Conservation (phyloP, 2,888 invertebrate genomes). For the Andrena trimmerana region DNA sequence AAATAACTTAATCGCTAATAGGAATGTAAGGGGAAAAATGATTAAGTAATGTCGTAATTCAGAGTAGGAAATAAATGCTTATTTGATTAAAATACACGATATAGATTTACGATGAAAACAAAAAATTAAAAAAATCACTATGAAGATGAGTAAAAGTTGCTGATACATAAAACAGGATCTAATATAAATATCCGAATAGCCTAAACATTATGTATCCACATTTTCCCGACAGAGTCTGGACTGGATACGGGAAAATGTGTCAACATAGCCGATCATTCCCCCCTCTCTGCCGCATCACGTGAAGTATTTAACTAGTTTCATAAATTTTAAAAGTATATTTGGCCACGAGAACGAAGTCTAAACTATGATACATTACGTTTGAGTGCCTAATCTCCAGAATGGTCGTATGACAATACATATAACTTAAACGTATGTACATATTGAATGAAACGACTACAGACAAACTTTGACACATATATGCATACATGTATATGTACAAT, state of each 20-base stretch:
- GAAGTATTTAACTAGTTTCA: conserved; percentile 11
- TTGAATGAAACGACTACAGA: conserved; percentile 24
- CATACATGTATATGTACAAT: conserved; percentile 49
- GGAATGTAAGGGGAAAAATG: conserved; percentile 77
- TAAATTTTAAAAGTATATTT: conserved; percentile 41
- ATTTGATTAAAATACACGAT: conserved; percentile 46
- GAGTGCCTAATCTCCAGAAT: conserved; percentile 9
- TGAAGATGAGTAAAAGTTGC: conserved; percentile 44
- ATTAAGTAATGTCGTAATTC: conserved; percentile 38
- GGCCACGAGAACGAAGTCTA: conserved; percentile 18
- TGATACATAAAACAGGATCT: conserved; percentile 41
- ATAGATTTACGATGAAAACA: conserved; percentile 29
- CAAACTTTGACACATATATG: conserved; percentile 13
- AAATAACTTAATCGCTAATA: conserved; percentile 77
- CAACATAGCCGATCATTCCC: conserved; percentile 38
- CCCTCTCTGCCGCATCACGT: conserved; percentile 59
- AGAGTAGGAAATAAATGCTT: conserved; percentile 58
- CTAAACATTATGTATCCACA: conserved; percentile 17
- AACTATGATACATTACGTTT: conserved; percentile 19
- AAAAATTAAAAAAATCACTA: conserved; percentile 32
- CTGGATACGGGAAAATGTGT: conserved; percentile 41
- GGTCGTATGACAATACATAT: conserved; percentile 3
- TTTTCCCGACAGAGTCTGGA: conserved; percentile 17
- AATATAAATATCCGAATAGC: conserved; percentile 13
- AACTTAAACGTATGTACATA: conserved; percentile 33